These are phyloP conservation scores for Mesocricetus auratus DNA, from an alignment of 2,113 vertebrate species.

Conservation along the genomic window DNA sequence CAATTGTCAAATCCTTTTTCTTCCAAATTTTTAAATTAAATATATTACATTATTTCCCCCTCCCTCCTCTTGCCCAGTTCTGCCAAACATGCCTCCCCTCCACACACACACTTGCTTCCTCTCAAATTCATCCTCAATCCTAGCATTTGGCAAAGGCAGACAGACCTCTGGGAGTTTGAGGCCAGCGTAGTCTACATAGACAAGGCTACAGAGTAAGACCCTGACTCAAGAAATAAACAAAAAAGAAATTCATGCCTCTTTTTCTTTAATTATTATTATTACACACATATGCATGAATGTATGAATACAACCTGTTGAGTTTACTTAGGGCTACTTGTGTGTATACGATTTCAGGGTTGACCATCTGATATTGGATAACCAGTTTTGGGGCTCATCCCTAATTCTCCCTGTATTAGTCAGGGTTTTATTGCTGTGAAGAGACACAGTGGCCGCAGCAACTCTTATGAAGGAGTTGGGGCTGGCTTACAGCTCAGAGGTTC, in stretches of 20 bases:
- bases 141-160: neutral
- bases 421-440: neutral
- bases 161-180: neutral
- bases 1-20: neutral
- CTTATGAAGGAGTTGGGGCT: neutral
- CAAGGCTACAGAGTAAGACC: neutral
- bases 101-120: neutral
- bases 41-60: neutral
- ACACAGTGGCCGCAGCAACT: neutral
- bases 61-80: neutral
- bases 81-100: neutral
- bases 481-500: neutral
- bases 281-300: neutral
- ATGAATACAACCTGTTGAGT: neutral
- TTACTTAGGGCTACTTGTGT: neutral
- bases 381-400: neutral
- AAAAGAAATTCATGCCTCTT: neutral
- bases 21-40: neutral
- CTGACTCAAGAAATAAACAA: neutral
- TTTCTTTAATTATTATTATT: neutral
- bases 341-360: neutral
- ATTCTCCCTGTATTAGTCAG: neutral
- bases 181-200: neutral
- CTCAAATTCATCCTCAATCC: neutral
- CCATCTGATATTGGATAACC: neutral